These are phyloP conservation scores for Parthenolecanium corni DNA, from an alignment of 2,888 invertebrate genomes.

Conservation along the genomic window DNA sequence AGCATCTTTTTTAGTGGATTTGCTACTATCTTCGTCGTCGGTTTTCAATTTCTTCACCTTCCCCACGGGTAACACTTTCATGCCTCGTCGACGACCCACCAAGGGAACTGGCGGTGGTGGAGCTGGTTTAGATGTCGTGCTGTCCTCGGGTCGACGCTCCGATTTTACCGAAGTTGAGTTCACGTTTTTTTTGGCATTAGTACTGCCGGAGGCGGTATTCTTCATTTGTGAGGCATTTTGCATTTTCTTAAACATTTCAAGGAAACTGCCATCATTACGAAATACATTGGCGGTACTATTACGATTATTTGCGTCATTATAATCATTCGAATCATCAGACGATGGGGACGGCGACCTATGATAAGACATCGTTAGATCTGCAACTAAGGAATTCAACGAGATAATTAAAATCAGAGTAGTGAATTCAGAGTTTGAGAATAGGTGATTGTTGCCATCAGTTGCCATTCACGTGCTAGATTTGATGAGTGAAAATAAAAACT, in stretches of 20 bases:
- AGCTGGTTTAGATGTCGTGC: constrained; percentile 1
- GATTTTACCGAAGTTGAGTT: background rate
- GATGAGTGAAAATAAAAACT: no score
- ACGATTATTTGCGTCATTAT: background rate
- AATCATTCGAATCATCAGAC: constrained; percentile 17
- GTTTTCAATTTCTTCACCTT: constrained; percentile 73
- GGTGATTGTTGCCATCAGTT: no score
- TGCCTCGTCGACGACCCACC: constrained; percentile 74
- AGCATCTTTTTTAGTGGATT: constrained; percentile 59
- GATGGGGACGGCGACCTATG: constrained; percentile 4
- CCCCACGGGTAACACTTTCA: constrained; percentile 77
- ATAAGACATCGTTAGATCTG: background rate
- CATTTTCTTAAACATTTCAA: constrained; percentile 86
- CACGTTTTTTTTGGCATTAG: background rate
- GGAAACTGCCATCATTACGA: constrained; percentile 80
- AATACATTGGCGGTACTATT: constrained; percentile 46
- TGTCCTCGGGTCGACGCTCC: background rate
- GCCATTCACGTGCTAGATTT: no score
- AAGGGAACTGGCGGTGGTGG: constrained; percentile 40
- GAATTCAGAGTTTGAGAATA: no score
- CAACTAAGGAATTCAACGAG: no score
- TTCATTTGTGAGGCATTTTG: constrained; percentile 39
- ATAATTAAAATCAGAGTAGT: no score
- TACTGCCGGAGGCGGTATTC: background rate
- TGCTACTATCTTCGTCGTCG: constrained; percentile 43